Base-by-base conservation (phyloP, 2,888 invertebrate genomes). In the Sphaerophoria taeniata region DNA sequence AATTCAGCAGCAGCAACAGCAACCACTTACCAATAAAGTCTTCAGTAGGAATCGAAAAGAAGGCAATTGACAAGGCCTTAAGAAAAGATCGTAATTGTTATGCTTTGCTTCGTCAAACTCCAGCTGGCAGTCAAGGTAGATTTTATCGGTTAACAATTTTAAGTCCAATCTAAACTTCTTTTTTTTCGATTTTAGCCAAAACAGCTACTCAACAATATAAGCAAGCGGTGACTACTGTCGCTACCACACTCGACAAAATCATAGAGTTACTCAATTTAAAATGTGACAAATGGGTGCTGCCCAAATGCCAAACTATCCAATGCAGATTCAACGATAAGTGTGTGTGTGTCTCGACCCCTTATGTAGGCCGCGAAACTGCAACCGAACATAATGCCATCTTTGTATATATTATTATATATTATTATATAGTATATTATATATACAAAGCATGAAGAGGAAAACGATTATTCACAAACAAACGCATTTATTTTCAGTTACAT, bases 171-270 rank as follows among this genome's bases (percentile, higher is more conserved):
- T 49, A 34, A 16, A 24, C 47, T 33, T 45, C 58, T 14, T 24
- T 33, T n/a, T 71, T 53, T 55, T n/a, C 2, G 9, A 34, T 16
- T 56, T 9, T 36, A 88, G 88, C 87, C 11, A 88, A 87, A 45
- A 88, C 88, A 11, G 87, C 88, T 11, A 83, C 87, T 47, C 87
- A 88, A 34, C 92, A 91, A 58, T 88, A 90, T 14, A 90, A 90
- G 61, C 90, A 90, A 83, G 90, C 90, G 16, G 89, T 90, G 49
- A 91, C 91, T 87, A 92, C 93, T 74, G 83, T 83, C 4, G 14
- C 87, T 11, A 89, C 89, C 24, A 92, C 93, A 87, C 94, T 95
- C 88, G 95, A 95, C 91, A 95, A 95, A 88, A 95, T 95, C 88
- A 96, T 98, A 94, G 98, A 99, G n/a, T n/a, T n/a, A n/a, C n/a